phyloP scores from a whole-genome alignment of 2,113 vertebrate species.

The Heteronetta atricapilla region DNA sequence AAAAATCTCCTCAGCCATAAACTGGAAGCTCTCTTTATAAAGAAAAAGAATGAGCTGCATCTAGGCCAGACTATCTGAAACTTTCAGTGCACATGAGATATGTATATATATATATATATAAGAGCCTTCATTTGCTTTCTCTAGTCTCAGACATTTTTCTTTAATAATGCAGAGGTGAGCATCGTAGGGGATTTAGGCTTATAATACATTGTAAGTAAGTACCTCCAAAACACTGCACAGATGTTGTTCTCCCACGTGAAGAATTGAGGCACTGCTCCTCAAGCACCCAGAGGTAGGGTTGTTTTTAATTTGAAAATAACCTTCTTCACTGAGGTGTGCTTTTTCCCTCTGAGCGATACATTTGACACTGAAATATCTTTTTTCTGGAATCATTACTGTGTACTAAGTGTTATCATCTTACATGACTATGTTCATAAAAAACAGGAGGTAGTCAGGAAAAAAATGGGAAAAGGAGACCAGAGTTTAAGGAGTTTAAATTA shows the following conservation, averaged over 20 bases:
- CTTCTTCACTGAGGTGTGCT: neutral
- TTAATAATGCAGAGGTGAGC: neutral
- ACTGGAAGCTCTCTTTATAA: neutral
- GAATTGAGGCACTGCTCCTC: neutral
- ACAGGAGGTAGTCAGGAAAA: neutral
- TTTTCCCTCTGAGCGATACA: neutral
- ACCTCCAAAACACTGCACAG: neutral
- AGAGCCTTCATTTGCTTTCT: neutral
- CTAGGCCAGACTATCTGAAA: neutral
- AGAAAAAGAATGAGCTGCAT: neutral
- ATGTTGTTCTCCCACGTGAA: neutral
- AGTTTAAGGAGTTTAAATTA: neutral
- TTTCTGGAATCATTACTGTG: neutral
- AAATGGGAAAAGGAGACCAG: neutral
- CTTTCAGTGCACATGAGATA: neutral
- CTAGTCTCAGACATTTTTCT: neutral
- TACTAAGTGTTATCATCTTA: neutral
- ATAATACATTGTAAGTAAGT: neutral
- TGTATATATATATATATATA: neutral
- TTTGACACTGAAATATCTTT: neutral
- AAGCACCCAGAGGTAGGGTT: neutral
- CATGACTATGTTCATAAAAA: neutral
- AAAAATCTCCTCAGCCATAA: neutral
- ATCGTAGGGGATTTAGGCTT: neutral
- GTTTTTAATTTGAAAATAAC: neutral